A percentile compares a stretch with the other conserved stretches of the same genome.
Conservation (phyloP, 1,140 invertebrate genomes). For the Alviniconcha marisindica region DNA sequence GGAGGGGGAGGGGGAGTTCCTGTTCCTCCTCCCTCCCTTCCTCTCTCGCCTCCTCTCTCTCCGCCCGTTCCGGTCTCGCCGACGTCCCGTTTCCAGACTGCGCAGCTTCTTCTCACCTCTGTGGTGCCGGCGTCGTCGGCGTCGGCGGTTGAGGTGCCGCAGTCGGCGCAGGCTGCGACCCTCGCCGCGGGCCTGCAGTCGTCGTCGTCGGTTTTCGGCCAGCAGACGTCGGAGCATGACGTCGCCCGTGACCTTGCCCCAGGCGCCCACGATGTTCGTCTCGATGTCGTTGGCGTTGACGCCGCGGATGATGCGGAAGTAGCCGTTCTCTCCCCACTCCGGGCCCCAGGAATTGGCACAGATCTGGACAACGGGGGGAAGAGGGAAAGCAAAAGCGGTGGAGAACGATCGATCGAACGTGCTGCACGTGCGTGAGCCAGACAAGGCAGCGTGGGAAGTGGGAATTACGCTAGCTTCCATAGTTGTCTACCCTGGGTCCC, state of each 20-base stretch:
- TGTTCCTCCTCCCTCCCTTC: conserved; percentile 5
- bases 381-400: background rate
- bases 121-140: background rate
- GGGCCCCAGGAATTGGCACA: conserved; percentile 93
- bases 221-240: conserved; percentile 37
- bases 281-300: conserved; percentile 70
- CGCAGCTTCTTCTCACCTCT: conserved; percentile 30
- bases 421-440: too few species aligned
- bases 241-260: conserved; percentile 52
- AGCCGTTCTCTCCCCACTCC: conserved; percentile 87
- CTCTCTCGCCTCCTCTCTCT: conserved; percentile 36
- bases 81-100: conserved; percentile 8
- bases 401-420: too few species aligned
- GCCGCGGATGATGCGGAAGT: conserved; percentile 70
- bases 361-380: conserved; percentile 77
- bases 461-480: too few species aligned
- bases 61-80: conserved; percentile 38
- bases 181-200: conserved; percentile 8
- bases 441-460: too few species aligned
- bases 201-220: conserved; percentile 20
- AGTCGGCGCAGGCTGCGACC: background rate
- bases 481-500: too few species aligned
- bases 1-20: background rate
- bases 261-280: conserved; percentile 68
- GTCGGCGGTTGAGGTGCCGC: background rate